Evolutionary conservation across 2,113 vertebrate genomes (phyloP), one percentile per base, ranked within the genome.

Genomic region (Delphinapterus leucas): DNA sequence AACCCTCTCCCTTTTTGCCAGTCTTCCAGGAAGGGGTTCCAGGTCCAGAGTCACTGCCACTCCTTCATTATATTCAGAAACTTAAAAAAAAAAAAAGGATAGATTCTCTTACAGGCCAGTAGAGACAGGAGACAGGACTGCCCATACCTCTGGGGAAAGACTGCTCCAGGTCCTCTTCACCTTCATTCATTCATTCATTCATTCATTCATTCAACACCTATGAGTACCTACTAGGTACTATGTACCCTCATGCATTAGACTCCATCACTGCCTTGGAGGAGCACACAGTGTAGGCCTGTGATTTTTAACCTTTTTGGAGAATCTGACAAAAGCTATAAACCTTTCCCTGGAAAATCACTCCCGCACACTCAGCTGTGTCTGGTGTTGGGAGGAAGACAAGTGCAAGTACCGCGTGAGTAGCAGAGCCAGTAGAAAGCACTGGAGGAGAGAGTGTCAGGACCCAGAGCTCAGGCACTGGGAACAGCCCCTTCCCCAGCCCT

Each of bases 401-500:
- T 11, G 7, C 3, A 26, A 61, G 49, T 25, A 36, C 3, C 53
- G 15, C 65, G 8, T 7, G 71, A 74, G 11, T 21, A 28, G 23
- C 49, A 33, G 0, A 1, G 33, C 61, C 6, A 26, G 12, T 47
- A 28, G 2, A n/a, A 38, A 63, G 28, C 49, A 2, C 0, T 12
- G 8, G 25, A 26, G 23, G 33, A n/a, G 6, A 76, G 8, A 36
- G 33, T 0, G 8, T 23, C 71, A n/a, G 70, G n/a, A 33, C 49
- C 44, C 55, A 55, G 15, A 17, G 49, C n/a, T 31, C 79, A n/a
- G n/a, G 38, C 6, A 1, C 3, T 8, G 11, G 36, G 31, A 60
- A 25, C 5, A 31, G 31, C 47, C 49, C 33, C 23, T 63, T 47
- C 8, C 41, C 36, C n/a, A 61, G 23, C 6, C 53, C 26, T 47